phyloP scores from a whole-genome alignment of 1,140 invertebrate species.

The Andrena cerasifolii region DNA sequence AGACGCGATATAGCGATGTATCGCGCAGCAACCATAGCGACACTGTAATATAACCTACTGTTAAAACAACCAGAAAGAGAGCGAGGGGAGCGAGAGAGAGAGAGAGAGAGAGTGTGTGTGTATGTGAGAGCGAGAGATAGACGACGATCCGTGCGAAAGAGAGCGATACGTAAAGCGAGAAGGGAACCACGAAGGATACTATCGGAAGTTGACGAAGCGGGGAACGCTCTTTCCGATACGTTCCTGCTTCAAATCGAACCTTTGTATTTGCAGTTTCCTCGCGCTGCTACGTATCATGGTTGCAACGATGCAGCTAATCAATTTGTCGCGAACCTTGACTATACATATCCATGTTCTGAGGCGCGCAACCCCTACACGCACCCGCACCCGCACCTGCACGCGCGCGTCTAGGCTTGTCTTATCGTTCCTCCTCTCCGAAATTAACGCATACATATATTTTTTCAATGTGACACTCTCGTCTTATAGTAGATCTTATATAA shows the following conservation, averaged over 20 bases:
- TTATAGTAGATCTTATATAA: conserved; percentile 56
- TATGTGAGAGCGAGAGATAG: neutral
- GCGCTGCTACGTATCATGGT: neutral
- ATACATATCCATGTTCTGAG: conserved; percentile 71
- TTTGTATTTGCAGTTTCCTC: no score
- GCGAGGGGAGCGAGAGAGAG: neutral
- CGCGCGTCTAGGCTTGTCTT: conserved; percentile 66
- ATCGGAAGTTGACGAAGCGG: no score
- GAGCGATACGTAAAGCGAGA: neutral
- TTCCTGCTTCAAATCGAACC: no score
- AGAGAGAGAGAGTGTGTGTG: neutral
- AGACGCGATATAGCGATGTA: neutral
- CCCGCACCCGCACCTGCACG: conserved; percentile 54
- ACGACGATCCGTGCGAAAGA: neutral
- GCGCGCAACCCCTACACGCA: conserved; percentile 53
- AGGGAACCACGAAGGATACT: no score
- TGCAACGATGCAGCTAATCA: neutral
- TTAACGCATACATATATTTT: conserved; percentile 79
- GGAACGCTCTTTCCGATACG: no score
- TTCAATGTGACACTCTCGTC: conserved; percentile 74
- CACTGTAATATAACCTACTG: conserved; percentile 14
- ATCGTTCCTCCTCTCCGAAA: conserved; percentile 65
- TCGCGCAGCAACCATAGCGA: conserved; percentile 14
- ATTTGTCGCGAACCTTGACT: conserved; percentile 17
- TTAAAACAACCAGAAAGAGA: neutral